phyloP scores from a whole-genome alignment of 2,888 invertebrate genomes.

The Dynastes tityus region DNA sequence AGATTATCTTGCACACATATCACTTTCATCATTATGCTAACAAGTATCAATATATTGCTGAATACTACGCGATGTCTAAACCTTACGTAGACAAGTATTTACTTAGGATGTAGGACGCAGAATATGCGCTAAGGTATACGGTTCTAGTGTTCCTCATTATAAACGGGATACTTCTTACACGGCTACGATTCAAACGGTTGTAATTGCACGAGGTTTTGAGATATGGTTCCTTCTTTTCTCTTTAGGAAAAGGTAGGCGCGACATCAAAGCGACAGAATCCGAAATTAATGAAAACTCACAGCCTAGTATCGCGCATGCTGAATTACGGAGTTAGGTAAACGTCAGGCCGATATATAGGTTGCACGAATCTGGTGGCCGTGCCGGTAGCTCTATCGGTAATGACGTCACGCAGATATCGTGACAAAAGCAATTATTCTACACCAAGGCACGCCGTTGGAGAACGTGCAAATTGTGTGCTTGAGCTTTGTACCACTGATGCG shows the following conservation, averaged over 20 bases:
- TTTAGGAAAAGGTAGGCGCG: not conserved
- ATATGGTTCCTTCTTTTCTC: not conserved
- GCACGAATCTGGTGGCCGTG: not conserved
- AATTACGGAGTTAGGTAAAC: not conserved
- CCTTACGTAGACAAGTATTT: too few relatives aligned
- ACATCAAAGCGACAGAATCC: slow-evolving; percentile 18
- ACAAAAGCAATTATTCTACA: slow-evolving; percentile 17
- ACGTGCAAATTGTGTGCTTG: not conserved
- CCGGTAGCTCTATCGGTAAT: not conserved
- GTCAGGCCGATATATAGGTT: not conserved
- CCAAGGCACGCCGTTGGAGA: slow-evolving; percentile 4
- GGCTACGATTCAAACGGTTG: slow-evolving; percentile 1
- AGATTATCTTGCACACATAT: too few relatives aligned
- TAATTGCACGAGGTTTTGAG: not conserved
- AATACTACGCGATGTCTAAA: too few relatives aligned
- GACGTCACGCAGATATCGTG: slow-evolving; percentile 22
- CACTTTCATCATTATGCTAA: too few relatives aligned
- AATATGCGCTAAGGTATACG: not conserved
- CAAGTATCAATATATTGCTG: too few relatives aligned
- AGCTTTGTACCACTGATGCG: not conserved
- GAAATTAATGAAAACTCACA: slow-evolving; percentile 25
- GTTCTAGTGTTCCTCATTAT: not conserved
- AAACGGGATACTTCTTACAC: not conserved
- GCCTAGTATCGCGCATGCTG: not conserved
- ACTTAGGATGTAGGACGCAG: too few relatives aligned